Percentiles rank a stretch among this genome's conserved stretches.
phyloP scores from a whole-genome alignment of 2,888 invertebrate genomes.

The Tineola bisselliella region DNA sequence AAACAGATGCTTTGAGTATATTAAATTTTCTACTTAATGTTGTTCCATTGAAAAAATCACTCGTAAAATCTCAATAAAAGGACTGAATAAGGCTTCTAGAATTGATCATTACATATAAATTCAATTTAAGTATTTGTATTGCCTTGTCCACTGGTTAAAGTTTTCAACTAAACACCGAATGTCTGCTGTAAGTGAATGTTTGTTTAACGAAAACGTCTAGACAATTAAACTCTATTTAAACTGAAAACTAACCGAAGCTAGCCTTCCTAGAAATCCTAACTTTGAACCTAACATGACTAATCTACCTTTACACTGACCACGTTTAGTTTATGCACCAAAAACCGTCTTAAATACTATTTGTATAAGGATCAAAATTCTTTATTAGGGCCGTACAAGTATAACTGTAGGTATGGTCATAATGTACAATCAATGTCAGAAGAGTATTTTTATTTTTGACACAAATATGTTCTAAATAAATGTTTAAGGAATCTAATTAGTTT shows the following conservation, averaged over 20 bases:
- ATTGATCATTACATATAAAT: no score
- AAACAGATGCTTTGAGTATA: no score
- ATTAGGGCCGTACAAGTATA: background rate
- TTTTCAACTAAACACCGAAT: background rate
- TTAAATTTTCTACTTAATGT: no score
- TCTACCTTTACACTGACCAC: background rate
- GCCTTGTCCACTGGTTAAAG: no score
- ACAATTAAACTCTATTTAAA: conserved; percentile 4
- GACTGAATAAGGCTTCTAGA: no score
- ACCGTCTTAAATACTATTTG: background rate
- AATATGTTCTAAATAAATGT: no score
- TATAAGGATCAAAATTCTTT: background rate
- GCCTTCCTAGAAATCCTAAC: background rate
- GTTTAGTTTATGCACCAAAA: background rate
- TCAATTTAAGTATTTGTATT: background rate
- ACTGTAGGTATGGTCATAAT: background rate
- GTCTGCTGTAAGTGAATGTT: background rate
- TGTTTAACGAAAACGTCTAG: background rate
- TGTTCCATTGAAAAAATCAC: no score
- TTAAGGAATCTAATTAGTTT: no score
- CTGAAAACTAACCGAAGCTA: background rate
- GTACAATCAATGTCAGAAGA: background rate
- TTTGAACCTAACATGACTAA: background rate
- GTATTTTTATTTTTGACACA: no score
- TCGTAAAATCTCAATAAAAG: no score